A percentile compares a stretch with the other conserved stretches of the same genome.
phyloP scores from a whole-genome alignment of 2,113 vertebrate species.

The Tamias sibiricus region DNA sequence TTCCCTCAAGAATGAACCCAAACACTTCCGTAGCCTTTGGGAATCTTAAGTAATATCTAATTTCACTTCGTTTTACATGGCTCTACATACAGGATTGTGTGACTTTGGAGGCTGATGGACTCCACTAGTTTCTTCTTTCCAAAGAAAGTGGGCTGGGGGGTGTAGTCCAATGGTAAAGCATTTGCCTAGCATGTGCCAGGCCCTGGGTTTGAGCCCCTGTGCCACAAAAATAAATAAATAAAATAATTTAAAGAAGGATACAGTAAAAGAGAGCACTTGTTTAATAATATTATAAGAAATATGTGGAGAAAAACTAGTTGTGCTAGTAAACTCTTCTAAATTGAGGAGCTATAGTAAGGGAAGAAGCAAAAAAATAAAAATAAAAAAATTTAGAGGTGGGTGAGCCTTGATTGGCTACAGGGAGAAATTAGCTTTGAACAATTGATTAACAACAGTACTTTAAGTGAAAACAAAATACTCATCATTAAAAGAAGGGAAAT shows the following conservation, averaged over 20 bases:
- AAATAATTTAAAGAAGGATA: neutral
- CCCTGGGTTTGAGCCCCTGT: neutral
- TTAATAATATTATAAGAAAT: neutral
- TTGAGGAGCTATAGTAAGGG: neutral
- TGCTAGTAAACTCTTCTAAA: slow-evolving; percentile 14
- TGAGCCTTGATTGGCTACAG: neutral
- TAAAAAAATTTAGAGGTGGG: neutral
- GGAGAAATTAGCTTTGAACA: neutral
- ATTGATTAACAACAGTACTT: neutral
- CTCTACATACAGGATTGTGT: neutral
- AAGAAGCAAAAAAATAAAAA: neutral
- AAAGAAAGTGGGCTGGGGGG: neutral
- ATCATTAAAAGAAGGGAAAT: slow-evolving; percentile 37
- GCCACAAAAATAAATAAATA: neutral
- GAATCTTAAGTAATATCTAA: neutral
- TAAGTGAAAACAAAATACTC: slow-evolving; percentile 9
- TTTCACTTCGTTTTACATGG: neutral
- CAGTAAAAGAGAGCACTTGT: neutral
- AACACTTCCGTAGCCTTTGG: neutral
- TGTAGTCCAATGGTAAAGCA: neutral
- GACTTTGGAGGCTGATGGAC: neutral
- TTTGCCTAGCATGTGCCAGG: neutral
- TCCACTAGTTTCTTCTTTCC: neutral
- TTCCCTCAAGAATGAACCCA: slow-evolving; percentile 43
- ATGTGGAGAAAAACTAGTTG: neutral